Evolutionary conservation across 2,888 invertebrate genomes (phyloP), one percentile per base, ranked within the genome.

Genomic region (Ceriagrion tenellum): DNA sequence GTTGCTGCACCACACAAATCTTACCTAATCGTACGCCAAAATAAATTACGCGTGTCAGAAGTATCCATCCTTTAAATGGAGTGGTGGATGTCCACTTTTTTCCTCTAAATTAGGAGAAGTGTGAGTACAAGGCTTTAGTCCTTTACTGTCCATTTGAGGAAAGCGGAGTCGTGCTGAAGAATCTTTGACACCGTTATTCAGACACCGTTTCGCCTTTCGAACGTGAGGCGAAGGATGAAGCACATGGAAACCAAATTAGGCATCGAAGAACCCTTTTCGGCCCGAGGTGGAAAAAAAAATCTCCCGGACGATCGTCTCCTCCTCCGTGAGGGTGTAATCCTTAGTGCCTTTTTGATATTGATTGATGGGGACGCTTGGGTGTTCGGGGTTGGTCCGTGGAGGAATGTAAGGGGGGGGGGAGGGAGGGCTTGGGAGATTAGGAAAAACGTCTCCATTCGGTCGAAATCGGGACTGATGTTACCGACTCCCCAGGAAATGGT

Each of bases 381-480:
- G 26, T 6, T 47, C 8, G 2, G 47, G 47, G 47, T 2, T 47
- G 18, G 12, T 8, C 47, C 47, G 47, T 47, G 59, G 20, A 3
- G 16, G 26, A 69, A 69, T 69, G 26, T n/a, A n/a, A n/a, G 69
- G n/a, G 69, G 81, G 0, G 0, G 81, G 81, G 0, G 30, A 0
- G n/a, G 30, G 74, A 30, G 30, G 30, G 35, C 8, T 12, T 16
- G 74, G 35, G 74, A 35, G 30, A 30, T 30, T 30, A 81, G 74
- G 35, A 35, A 35, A 35, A 81, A 81, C 81, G 81, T 81, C 35
- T 81, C 81, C 81, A 81, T 81, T 35, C 16, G 81, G 35, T 1
- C 35, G 81, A 81, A 81, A 81, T 81, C 30, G 81, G 35, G 35
- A 35, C 81, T 81, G 81, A 81, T 81, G 35, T 35, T 81, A 81